Conservation (phyloP, 2,797 vertebrate genomes). For the Arnoldichthys spilopterus region DNA sequence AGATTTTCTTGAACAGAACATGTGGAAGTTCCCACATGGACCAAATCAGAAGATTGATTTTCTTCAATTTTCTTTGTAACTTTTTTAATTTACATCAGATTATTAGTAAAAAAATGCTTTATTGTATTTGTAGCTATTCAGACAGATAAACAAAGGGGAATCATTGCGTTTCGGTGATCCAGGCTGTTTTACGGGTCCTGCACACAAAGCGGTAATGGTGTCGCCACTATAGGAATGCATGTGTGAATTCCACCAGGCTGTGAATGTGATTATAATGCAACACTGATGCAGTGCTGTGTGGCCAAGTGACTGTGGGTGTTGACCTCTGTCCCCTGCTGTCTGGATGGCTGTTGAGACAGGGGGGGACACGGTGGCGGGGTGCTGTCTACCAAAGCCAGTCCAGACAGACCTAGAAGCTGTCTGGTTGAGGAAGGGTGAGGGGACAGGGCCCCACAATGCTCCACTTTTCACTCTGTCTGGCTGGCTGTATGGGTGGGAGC, state of each 20-base stretch:
- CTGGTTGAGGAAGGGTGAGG: conserved; percentile 39
- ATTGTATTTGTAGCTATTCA: not conserved
- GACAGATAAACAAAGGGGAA: not conserved
- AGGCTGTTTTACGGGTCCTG: too few species aligned
- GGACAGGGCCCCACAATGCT: conserved; percentile 37
- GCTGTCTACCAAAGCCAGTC: conserved; percentile 48
- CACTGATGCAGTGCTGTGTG: conserved; percentile 45
- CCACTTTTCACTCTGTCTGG: conserved; percentile 50
- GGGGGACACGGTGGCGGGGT: conserved; percentile 48
- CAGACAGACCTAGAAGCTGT: conserved; percentile 50
- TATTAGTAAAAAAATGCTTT: not conserved
- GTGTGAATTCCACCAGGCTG: conserved; percentile 54
- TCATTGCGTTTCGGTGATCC: not conserved
- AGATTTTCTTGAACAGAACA: too few species aligned
- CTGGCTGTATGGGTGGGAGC: conserved; percentile 39
- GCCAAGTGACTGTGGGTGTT: conserved; percentile 63
- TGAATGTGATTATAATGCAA: conserved; percentile 54
- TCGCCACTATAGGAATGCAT: conserved; percentile 46
- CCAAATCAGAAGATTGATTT: too few species aligned
- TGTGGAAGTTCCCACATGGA: too few species aligned
- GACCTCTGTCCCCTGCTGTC: conserved; percentile 78
- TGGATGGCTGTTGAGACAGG: conserved; percentile 70
- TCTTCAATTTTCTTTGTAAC: not conserved
- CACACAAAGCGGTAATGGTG: not conserved
- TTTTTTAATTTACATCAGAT: not conserved